These are phyloP conservation scores for Channa maculata DNA, from an alignment of 2,113 vertebrate genomes.

Conservation along the genomic window DNA sequence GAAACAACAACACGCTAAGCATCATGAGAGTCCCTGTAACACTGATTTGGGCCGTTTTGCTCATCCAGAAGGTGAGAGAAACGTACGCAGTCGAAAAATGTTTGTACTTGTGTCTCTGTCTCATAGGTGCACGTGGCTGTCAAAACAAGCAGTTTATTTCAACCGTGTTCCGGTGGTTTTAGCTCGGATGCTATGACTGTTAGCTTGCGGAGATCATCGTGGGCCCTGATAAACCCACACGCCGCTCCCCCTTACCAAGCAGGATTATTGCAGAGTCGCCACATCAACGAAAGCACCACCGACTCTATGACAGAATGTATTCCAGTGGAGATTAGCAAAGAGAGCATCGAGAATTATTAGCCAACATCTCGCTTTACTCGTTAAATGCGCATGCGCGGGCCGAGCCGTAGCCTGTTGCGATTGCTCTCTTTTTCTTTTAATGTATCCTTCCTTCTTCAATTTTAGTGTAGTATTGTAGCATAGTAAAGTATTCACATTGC, in stretches of 20 bases:
- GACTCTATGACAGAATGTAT: background rate
- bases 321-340: background rate
- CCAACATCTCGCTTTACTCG: background rate
- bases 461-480: no score
- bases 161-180: conserved; percentile 9
- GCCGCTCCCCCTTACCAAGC: conserved; percentile 10
- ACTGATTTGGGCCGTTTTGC: conserved; percentile 76
- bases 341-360: background rate
- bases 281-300: background rate
- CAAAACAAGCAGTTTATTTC: background rate
- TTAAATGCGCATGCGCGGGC: no score
- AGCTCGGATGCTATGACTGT: conserved; percentile 62
- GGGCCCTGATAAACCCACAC: conserved; percentile 47
- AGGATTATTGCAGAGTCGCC: background rate
- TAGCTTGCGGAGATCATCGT: conserved; percentile 71
- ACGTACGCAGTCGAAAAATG: background rate
- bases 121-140: background rate
- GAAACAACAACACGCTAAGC: conserved; percentile 72
- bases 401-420: no score
- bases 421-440: no score
- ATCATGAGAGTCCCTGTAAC: conserved; percentile 76
- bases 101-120: background rate
- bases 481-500: no score
- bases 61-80: conserved; percentile 79
- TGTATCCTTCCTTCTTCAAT: no score